A percentile compares a stretch with the other conserved stretches of the same genome.
phyloP scores from a whole-genome alignment of 2,888 invertebrate genomes.

The Flexamia atlantica region DNA sequence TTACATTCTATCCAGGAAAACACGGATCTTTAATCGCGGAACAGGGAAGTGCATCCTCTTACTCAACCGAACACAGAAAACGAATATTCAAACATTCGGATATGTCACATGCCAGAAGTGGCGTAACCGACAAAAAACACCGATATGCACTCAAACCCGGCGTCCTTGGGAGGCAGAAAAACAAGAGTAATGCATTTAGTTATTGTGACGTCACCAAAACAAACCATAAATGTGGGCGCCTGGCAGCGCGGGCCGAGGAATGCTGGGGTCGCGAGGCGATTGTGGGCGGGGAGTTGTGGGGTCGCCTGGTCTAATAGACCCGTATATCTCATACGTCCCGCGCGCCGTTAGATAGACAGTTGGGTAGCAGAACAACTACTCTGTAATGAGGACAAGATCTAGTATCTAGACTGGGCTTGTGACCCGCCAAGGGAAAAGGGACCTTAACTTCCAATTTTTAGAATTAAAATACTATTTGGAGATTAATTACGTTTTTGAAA shows the following conservation, averaged over 20 bases:
- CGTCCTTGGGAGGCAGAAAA: constrained; percentile 13
- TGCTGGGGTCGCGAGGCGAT: background rate
- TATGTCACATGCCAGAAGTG: background rate
- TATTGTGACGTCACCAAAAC: constrained; percentile 24
- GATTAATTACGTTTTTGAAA: too few relatives aligned
- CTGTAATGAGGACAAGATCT: background rate
- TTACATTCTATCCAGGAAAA: too few relatives aligned
- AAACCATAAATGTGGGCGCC: background rate
- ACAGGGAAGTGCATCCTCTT: background rate
- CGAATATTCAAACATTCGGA: background rate
- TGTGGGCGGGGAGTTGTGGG: constrained; percentile 16
- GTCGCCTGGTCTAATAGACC: constrained; percentile 6
- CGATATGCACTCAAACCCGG: constrained; percentile 18
- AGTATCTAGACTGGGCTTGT: too few relatives aligned
- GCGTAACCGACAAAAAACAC: background rate
- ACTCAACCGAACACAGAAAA: constrained; percentile 4
- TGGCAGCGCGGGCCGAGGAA: background rate
- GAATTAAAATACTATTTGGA: too few relatives aligned
- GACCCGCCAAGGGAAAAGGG: too few relatives aligned
- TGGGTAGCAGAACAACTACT: background rate
- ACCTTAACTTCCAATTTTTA: too few relatives aligned
- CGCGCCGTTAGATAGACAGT: background rate
- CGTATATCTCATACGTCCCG: background rate
- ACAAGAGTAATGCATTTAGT: constrained; percentile 29
- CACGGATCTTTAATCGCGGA: background rate